A percentile compares a stretch with the other conserved stretches of the same genome.
phyloP scores from a whole-genome alignment of 92 coral and sea anemone species.

The Palythoa grandis region DNA sequence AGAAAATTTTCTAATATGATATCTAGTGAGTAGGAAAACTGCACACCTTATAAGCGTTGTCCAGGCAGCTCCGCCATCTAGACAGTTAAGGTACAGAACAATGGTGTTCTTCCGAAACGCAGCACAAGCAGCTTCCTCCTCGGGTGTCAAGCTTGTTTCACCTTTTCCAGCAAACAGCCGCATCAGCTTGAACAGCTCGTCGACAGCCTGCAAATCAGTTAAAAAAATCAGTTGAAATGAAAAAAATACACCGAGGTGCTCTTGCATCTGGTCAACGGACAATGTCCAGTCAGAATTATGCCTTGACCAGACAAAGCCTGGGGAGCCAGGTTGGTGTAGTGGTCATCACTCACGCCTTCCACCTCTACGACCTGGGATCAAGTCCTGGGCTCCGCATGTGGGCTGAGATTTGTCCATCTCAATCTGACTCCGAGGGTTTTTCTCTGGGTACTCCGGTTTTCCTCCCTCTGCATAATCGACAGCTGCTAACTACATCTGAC shows the following conservation, averaged over 20 bases:
- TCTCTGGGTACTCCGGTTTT: too few relatives aligned
- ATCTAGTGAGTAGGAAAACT: neutral
- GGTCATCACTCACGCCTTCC: too few relatives aligned
- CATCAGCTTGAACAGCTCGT: conserved; percentile 92
- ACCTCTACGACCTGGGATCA: too few relatives aligned
- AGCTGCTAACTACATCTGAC: too few relatives aligned
- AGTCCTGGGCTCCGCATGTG: too few relatives aligned
- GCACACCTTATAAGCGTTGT: conserved; percentile 90
- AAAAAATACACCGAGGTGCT: neutral
- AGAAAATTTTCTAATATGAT: neutral
- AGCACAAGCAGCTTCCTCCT: conserved; percentile 74
- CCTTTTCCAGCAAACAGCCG: conserved; percentile 87
- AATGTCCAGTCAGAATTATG: too few relatives aligned
- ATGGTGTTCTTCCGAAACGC: conserved; percentile 86
- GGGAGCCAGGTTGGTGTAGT: too few relatives aligned
- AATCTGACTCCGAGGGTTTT: too few relatives aligned
- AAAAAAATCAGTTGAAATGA: neutral
- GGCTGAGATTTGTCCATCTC: too few relatives aligned
- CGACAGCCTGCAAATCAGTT: conserved; percentile 81
- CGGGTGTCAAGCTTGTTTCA: conserved; percentile 63
- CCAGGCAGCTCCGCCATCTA: conserved; percentile 96
- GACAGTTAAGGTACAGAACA: conserved; percentile 84
- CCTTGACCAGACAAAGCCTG: too few relatives aligned
- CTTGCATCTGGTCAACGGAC: too few relatives aligned
- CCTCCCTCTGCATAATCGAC: too few relatives aligned